phyloP scores from a whole-genome alignment of 2,797 vertebrate species.

The Peromyscus nudipes region DNA sequence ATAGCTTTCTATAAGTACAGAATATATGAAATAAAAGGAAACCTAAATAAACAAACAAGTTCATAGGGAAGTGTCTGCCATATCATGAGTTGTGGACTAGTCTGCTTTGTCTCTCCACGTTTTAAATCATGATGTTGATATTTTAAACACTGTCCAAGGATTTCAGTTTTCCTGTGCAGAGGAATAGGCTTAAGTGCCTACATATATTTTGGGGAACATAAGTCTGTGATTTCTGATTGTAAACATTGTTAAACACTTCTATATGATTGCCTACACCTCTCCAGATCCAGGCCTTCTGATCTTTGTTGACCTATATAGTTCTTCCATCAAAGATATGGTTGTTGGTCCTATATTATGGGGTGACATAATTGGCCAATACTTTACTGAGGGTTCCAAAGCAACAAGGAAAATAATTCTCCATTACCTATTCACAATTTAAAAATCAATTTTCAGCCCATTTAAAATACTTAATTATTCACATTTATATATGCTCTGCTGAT shows the following conservation, averaged over 20 bases:
- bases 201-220: neutral
- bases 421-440: neutral
- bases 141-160: neutral
- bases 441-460: neutral
- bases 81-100: neutral
- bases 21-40: neutral
- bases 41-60: neutral
- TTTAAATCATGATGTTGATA: neutral
- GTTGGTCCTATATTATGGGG: neutral
- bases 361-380: neutral
- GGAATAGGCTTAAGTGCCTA: neutral
- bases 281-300: neutral
- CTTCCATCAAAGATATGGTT: neutral
- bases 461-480: neutral
- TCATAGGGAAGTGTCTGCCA: no score
- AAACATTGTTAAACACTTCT: neutral
- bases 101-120: neutral
- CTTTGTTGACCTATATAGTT: neutral
- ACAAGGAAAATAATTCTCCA: neutral
- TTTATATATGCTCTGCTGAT: neutral
- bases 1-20: neutral
- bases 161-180: neutral
- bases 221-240: neutral
- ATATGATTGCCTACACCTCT: neutral
- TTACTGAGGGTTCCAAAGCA: neutral